Conservation (phyloP, 2,888 invertebrate species). For the Xanthia togata region DNA sequence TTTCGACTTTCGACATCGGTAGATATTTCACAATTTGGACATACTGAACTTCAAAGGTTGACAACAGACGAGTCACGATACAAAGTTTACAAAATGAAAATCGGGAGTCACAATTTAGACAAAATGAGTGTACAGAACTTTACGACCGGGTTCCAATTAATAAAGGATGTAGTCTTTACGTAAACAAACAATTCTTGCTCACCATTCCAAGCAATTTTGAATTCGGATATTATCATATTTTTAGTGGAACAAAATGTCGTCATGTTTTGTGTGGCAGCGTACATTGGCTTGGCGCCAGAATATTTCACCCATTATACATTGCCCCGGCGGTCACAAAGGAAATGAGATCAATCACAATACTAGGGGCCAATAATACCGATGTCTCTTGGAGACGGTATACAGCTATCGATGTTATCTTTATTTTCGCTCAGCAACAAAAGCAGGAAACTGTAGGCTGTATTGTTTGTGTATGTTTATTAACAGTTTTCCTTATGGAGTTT, state of each 20-base stretch:
- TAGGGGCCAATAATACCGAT: constrained; percentile 64
- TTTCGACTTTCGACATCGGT: background rate
- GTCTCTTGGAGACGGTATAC: constrained; percentile 51
- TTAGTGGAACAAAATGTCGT: constrained; percentile 75
- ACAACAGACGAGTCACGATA: background rate
- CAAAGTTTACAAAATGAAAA: constrained; percentile 12
- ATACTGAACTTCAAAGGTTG: background rate
- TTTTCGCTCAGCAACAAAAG: constrained; percentile 42
- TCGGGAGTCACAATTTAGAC: background rate
- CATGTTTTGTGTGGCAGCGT: constrained; percentile 76
- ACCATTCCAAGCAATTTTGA: constrained; percentile 40
- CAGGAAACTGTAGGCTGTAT: constrained; percentile 31
- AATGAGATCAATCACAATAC: constrained; percentile 82
- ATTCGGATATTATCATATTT: constrained; percentile 69
- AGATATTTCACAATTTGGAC: constrained; percentile 12
- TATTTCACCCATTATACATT: constrained; percentile 82
- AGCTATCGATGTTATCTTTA: constrained; percentile 38
- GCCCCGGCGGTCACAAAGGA: constrained; percentile 79
- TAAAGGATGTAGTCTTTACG: constrained; percentile 25
- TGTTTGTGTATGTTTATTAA: constrained; percentile 24
- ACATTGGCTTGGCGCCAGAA: constrained; percentile 83
- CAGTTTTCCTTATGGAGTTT: constrained; percentile 36
- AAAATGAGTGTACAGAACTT: constrained; percentile 14
- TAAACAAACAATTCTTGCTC: constrained; percentile 48
- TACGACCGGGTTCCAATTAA: constrained; percentile 25